Conservation (phyloP, 2,113 vertebrate genomes). For the Monopterus albus region DNA sequence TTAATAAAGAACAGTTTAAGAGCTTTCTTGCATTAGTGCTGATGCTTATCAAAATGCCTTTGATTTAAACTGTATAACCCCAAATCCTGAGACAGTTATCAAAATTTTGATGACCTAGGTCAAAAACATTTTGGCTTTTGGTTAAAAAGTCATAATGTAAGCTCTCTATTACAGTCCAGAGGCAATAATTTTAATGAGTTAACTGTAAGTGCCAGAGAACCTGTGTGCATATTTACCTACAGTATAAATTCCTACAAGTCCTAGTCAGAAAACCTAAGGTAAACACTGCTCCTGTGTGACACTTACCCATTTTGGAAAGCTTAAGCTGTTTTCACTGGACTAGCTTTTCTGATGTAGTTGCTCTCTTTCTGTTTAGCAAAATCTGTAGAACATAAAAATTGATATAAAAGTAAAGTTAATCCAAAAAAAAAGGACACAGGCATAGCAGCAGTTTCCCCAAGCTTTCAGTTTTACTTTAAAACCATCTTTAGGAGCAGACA, state of each 20-base stretch:
- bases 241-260: too few species aligned
- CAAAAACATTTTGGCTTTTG: conserved; percentile 7
- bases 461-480: too few species aligned
- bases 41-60: conserved; percentile 25
- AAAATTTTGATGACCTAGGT: conserved; percentile 48
- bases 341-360: too few species aligned
- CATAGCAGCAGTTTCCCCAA: too few species aligned
- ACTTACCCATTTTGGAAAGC: background rate
- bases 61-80: conserved; percentile 34
- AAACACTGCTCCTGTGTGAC: too few species aligned
- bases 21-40: conserved; percentile 5
- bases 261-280: too few species aligned
- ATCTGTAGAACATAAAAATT: too few species aligned
- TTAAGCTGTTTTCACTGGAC: conserved; percentile 11
- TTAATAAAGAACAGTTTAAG: background rate
- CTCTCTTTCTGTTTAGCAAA: too few species aligned
- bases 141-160: background rate
- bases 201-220: background rate
- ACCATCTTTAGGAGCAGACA: too few species aligned
- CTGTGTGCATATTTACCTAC: too few species aligned
- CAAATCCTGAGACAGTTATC: conserved; percentile 24
- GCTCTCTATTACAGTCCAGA: conserved; percentile 24
- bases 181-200: conserved; percentile 13
- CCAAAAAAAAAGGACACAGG: too few species aligned
- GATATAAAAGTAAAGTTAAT: too few species aligned